Evolutionary conservation across 2,888 invertebrate genomes (phyloP), one percentile per base, ranked within the genome.

Genomic region (Drosophila neonasuta): DNA sequence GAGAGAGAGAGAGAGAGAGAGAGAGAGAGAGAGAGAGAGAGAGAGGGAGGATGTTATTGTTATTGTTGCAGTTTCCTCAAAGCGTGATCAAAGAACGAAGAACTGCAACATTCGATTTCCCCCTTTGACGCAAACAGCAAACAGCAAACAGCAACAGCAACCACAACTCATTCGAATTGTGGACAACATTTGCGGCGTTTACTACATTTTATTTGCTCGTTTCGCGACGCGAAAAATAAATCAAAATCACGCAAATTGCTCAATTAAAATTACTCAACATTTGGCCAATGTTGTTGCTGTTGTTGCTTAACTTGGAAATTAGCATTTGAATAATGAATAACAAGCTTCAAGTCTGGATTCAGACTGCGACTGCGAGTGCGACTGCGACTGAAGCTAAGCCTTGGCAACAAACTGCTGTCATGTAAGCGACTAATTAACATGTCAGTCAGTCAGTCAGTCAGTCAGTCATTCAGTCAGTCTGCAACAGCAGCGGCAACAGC

Each of bases 361-460:
- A 34, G 50, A 58, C 39, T 44, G 45, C 13, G 57, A 54, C 30
- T 41, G 36, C 48, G 56, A 52, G 54, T 36, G 36, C 44, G 55
- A 60, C 52, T 54, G 29, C 56, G 69, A 68, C 54, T 50, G 41
- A 42, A 32, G 46, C 42, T 60, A 68, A 75, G 78, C 77, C 73
- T 75, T 71, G 83, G 69, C 79, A 80, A 75, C 86, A 80, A 87
- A 85, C 74, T 73, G 86, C 88, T 81, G 88, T 83, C 86, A 88
- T 88, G 88, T 88, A 83, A 78, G 82, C 86, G 86, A 88, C 88
- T 86, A 86, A 86, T 86, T 86, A 86, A 86, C 86, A 88, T 87
- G 86, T 86, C 86, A 86, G 86, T 85, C 80, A 88, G 77, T 65
- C 86, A 86, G 86, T 85, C 80, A 88, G 77, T 65, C 51, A 45